Base-by-base conservation (phyloP, 2,113 vertebrate species). In the Tylochromis polylepis region DNA sequence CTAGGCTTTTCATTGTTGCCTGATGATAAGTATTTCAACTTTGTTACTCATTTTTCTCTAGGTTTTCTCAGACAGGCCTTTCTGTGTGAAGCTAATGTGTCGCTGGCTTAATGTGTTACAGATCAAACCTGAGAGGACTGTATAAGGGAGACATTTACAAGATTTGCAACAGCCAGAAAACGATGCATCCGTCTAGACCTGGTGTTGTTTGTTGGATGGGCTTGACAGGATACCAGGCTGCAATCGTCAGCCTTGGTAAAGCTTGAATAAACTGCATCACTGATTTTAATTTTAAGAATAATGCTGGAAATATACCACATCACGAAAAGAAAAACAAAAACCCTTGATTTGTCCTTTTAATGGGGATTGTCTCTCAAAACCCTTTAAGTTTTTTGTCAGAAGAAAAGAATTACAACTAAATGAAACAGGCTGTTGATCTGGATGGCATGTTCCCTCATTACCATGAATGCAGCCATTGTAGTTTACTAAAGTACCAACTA, bases 161-260 rank as follows among this genome's bases (percentile, higher is more conserved):
- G 1, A 93, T 97, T 8, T 97, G 96, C 55, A 95, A 95, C 85
- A 89, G 87, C 62, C 91, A 95, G 49, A 96, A 91, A 14, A 94
- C 91, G 41, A 89, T 95, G 6, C 92, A 89, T 11, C 96, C 96
- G 0, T 97, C 97, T 3, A 95, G 91, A 27, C 85, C 92, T 20
- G 95, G 96, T 8, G 4, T 98, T 0, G 96, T 97, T 78, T 97
- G 96, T 58, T 99, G 98, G 98, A 97, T 98, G 97, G 95, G 96
- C 18, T 96, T 98, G 90, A 95, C 94, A 0, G 90, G 96, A 75
- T 98, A 97, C 93, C 98, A 99, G 92, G 95, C 97, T 0, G 97
- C 97, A 0, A 95, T 97, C 16, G 87, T 97, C 89, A 97, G 97
- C 91, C 85, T 98, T 3, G 98, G 98, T 99, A 95, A 96, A 46